phyloP scores from a whole-genome alignment of 2,797 vertebrate genomes.

The Pseudocheirus occidentalis region DNA sequence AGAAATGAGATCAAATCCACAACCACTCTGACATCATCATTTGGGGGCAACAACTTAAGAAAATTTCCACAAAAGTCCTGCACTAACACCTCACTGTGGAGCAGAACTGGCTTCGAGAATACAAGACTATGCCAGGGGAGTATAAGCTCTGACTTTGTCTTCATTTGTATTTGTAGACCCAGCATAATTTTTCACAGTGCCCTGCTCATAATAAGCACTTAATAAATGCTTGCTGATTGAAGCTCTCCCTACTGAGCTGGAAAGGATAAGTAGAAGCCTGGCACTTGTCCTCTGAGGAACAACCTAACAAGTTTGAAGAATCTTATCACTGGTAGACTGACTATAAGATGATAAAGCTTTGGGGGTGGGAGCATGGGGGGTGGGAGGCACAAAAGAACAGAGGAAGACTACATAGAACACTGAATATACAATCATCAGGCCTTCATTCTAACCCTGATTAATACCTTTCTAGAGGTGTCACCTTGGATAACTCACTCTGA shows the following conservation, averaged over 20 bases:
- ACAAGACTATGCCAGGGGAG: not conserved
- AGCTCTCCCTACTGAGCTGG: not conserved
- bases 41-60: not conserved
- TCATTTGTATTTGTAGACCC: not conserved
- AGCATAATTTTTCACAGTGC: not conserved
- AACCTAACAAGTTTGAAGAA: not conserved
- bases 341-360: not conserved
- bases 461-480: not conserved
- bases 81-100: not conserved
- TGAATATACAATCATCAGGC: not conserved
- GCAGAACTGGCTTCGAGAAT: not conserved
- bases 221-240: not conserved
- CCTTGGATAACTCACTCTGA: not conserved
- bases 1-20: conserved; percentile 36
- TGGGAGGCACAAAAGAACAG: not conserved
- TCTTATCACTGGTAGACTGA: not conserved
- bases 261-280: not conserved
- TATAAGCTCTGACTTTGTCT: not conserved
- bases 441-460: not conserved
- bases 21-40: not conserved
- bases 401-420: not conserved
- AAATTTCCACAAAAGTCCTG: not conserved
- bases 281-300: not conserved
- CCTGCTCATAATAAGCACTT: not conserved
- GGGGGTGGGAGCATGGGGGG: not conserved